Evolutionary conservation across 2,113 vertebrate species (phyloP).

Genomic region (Rhinolophus ferrumequinum): DNA sequence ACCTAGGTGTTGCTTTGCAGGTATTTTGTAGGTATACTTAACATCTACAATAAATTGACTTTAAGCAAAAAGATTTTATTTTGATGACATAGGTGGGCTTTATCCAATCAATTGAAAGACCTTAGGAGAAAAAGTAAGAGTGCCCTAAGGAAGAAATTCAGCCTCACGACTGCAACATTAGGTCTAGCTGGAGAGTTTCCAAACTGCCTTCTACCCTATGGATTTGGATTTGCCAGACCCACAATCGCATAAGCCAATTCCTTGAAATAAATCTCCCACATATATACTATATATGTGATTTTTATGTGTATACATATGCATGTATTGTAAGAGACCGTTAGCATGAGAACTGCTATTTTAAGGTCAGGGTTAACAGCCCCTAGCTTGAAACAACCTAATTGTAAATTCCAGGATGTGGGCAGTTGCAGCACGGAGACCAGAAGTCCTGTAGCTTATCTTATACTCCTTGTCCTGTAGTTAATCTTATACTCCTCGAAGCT

Average conservation of each 20-base stretch:
- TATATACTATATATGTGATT: background rate
- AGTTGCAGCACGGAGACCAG: no score
- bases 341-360: no score
- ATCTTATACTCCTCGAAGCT: no score
- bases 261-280: background rate
- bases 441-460: no score
- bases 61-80: background rate
- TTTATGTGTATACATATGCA: background rate
- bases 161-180: background rate
- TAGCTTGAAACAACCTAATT: no score
- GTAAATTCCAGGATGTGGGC: no score
- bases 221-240: background rate
- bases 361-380: no score
- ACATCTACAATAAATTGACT: background rate
- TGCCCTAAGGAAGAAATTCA: background rate
- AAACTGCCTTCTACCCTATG: background rate
- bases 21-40: background rate
- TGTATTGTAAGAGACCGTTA: no score
- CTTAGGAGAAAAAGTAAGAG: background rate
- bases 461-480: no score
- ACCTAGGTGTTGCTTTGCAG: background rate
- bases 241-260: background rate
- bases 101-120: background rate
- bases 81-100: background rate
- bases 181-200: background rate